phyloP scores from a whole-genome alignment of 2,888 invertebrate species.

The Drosophila testacea region DNA sequence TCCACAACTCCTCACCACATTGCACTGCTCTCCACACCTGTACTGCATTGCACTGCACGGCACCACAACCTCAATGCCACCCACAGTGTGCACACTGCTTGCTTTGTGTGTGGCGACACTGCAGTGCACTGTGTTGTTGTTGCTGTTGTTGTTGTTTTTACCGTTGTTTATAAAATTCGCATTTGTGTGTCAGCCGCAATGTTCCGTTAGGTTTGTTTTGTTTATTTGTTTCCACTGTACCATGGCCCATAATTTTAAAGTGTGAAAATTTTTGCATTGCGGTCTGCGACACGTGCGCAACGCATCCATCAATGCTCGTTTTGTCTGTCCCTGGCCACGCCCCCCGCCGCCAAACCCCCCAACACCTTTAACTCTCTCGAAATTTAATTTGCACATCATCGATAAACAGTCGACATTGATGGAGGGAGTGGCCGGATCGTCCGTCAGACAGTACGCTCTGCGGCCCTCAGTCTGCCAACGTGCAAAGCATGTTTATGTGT shows the following conservation, averaged over 20 bases:
- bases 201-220: slow-evolving; percentile 53
- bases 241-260: slow-evolving; percentile 63
- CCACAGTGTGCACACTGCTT: neutral
- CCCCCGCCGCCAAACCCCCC: slow-evolving; percentile 13
- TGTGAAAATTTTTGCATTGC: slow-evolving; percentile 75
- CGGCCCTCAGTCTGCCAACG: slow-evolving; percentile 19
- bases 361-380: slow-evolving; percentile 25
- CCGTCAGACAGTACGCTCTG: slow-evolving; percentile 2
- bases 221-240: slow-evolving; percentile 60
- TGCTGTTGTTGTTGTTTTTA: neutral
- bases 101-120: neutral
- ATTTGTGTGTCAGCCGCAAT: slow-evolving; percentile 64
- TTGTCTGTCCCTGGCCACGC: slow-evolving; percentile 25
- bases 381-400: slow-evolving; percentile 79
- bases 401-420: slow-evolving; percentile 63
- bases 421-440: slow-evolving; percentile 20
- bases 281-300: slow-evolving; percentile 71
- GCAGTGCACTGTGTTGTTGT: neutral
- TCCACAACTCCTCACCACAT: neutral
- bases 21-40: neutral
- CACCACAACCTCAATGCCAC: neutral
- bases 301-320: slow-evolving; percentile 66
- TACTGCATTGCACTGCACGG: neutral
- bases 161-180: slow-evolving; percentile 67
- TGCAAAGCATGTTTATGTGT: slow-evolving; percentile 45